These are phyloP conservation scores for Poeciliopsis prolifica DNA, from an alignment of 2,113 vertebrate species.

Conservation along the genomic window DNA sequence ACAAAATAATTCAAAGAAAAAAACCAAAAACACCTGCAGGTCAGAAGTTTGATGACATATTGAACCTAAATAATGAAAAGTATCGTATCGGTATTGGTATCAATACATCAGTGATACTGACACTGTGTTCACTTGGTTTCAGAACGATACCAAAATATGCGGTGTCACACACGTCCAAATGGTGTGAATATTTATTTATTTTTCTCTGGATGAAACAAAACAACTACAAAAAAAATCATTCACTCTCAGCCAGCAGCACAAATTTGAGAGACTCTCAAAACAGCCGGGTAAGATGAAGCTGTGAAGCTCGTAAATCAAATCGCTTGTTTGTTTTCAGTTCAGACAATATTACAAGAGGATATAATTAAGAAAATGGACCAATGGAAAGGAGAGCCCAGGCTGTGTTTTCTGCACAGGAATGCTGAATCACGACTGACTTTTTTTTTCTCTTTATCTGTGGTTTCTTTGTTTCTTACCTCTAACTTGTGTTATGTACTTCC, in stretches of 20 bases:
- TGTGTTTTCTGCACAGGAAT: constrained; percentile 13
- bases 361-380: constrained; percentile 65
- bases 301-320: constrained; percentile 58
- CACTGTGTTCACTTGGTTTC: too few species aligned
- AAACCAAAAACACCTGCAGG: too few species aligned
- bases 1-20: too few species aligned
- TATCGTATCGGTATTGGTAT: too few species aligned
- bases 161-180: background rate
- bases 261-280: constrained; percentile 28
- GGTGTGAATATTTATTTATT: background rate
- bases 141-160: too few species aligned
- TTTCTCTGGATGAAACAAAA: background rate
- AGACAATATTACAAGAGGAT: constrained; percentile 48
- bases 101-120: too few species aligned
- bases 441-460: background rate
- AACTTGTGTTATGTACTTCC: constrained; percentile 19
- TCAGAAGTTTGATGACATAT: too few species aligned
- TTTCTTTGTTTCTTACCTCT: constrained; percentile 31
- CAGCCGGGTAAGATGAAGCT: constrained; percentile 31
- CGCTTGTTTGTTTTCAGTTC: constrained; percentile 58
- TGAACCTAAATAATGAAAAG: too few species aligned
- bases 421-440: background rate
- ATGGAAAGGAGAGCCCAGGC: constrained; percentile 35
- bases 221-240: background rate
- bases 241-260: constrained; percentile 15